phyloP scores from a whole-genome alignment of 1,140 invertebrate species.

The Magallana ariakensis region DNA sequence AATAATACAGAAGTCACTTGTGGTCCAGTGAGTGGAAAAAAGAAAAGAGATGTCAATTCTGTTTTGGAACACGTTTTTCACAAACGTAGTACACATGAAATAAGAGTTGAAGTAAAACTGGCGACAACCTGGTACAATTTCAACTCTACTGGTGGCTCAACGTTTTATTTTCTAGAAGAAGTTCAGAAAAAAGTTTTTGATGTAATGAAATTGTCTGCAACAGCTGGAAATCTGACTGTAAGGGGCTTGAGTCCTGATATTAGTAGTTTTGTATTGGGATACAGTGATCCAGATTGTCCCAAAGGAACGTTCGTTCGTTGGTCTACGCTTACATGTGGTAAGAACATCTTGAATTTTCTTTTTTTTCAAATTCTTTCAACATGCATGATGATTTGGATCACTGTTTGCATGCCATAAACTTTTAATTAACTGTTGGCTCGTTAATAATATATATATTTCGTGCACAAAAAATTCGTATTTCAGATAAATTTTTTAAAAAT shows the following conservation, averaged over 20 bases:
- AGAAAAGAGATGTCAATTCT: background rate
- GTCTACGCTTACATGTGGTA: background rate
- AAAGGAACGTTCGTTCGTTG: background rate
- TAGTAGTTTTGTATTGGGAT: background rate
- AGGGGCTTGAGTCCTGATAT: background rate
- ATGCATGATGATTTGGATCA: too few species aligned
- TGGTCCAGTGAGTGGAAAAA: background rate
- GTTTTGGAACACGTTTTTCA: background rate
- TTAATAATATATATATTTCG: too few species aligned
- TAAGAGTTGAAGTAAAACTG: background rate
- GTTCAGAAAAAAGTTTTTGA: background rate
- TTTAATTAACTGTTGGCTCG: too few species aligned
- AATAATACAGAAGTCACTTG: background rate
- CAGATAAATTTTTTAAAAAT: too few species aligned
- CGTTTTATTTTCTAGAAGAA: conserved; percentile 21
- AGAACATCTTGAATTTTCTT: background rate
- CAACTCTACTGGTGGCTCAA: background rate
- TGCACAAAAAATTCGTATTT: too few species aligned
- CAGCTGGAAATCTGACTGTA: background rate
- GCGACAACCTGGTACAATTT: background rate
- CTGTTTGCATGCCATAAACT: too few species aligned
- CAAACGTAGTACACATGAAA: conserved; percentile 8
- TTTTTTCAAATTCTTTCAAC: too few species aligned
- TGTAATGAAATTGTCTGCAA: background rate
- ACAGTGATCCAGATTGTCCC: background rate